A percentile compares a stretch with the other conserved stretches of the same genome.
These are phyloP conservation scores for Simalia tracyae DNA, from an alignment of 2,797 vertebrate species.

Conservation along the genomic window DNA sequence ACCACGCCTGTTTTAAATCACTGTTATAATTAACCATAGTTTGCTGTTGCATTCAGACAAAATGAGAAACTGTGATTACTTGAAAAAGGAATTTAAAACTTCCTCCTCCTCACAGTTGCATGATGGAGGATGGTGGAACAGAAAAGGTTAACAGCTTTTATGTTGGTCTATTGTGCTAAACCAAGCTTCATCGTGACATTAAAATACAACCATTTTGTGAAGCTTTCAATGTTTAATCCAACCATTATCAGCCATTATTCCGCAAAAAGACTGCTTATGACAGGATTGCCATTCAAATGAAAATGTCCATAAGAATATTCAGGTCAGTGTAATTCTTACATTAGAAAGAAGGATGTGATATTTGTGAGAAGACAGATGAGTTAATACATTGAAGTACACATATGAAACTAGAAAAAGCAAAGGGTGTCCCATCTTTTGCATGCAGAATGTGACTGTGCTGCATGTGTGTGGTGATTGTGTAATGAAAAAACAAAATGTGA, in stretches of 20 bases:
- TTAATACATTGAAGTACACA: neutral
- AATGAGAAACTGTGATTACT: neutral
- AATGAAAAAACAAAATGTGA: neutral
- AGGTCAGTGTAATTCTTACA: constrained; percentile 19
- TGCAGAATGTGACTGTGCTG: neutral
- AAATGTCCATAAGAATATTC: constrained; percentile 36
- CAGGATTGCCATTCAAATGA: neutral
- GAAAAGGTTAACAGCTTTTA: too few species aligned
- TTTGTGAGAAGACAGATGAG: neutral
- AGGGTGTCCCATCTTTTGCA: neutral
- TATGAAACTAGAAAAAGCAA: neutral
- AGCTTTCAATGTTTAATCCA: neutral
- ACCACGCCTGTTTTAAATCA: neutral
- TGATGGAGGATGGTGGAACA: neutral
- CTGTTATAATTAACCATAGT: neutral
- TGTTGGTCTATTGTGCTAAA: neutral
- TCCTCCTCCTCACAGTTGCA: neutral
- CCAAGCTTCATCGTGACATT: neutral
- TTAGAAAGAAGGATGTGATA: neutral
- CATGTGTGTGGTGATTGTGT: neutral
- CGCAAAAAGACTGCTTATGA: neutral
- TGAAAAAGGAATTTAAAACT: neutral
- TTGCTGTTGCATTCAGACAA: neutral
- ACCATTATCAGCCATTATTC: neutral
- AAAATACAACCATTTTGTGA: neutral